Evolutionary conservation across 2,113 vertebrate genomes (phyloP).

Genomic region (Ceuthmochares aereus): DNA sequence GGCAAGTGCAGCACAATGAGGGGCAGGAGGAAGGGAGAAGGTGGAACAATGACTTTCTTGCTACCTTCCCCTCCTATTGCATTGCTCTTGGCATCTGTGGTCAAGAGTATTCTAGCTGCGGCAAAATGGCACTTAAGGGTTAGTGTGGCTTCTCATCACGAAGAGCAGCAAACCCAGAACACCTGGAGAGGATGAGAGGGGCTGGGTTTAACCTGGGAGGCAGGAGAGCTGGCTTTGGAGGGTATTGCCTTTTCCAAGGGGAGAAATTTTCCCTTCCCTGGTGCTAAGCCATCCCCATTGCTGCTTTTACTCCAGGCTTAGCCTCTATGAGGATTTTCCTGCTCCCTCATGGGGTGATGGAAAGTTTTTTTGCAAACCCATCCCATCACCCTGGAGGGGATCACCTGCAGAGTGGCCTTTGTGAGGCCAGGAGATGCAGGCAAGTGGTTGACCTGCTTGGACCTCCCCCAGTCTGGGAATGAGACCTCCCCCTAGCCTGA

Average conservation of each 20-base stretch:
- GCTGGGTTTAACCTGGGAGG: neutral
- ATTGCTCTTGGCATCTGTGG: neutral
- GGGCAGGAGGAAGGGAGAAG: too few species aligned
- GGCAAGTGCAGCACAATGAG: rapidly evolving
- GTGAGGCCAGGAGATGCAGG: neutral
- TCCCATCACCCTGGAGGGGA: neutral
- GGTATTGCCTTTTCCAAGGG: neutral
- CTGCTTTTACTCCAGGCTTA: neutral
- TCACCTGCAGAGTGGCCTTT: slow-evolving; percentile 28
- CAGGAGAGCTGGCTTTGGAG: neutral
- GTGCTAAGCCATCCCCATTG: rapidly evolving
- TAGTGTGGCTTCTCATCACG: neutral
- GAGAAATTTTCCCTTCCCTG: neutral
- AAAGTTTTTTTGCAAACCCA: neutral
- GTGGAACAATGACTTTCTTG: rapidly evolving
- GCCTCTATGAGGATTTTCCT: slow-evolving; percentile 14
- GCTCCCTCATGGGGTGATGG: neutral
- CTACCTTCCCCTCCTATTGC: neutral
- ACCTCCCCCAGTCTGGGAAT: neutral
- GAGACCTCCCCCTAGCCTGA: neutral
- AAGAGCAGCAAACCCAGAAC: neutral
- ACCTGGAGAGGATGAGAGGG: neutral
- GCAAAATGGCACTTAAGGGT: neutral
- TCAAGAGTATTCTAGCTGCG: neutral
- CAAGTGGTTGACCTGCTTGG: neutral